Evolutionary conservation across 2,888 invertebrate species (phyloP).

Genomic region (Eupithecia dodoneata): DNA sequence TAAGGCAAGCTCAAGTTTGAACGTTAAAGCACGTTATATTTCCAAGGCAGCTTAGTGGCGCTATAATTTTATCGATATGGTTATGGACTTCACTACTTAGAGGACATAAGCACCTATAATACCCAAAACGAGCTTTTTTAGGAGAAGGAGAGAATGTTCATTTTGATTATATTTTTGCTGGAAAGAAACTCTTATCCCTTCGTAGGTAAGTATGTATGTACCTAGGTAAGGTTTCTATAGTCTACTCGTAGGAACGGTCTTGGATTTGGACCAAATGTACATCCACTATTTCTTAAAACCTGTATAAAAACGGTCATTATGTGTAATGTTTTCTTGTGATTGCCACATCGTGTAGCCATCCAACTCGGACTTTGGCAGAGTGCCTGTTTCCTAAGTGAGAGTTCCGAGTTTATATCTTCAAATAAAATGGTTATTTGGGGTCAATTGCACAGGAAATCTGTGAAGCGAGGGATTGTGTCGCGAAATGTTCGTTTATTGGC

Average conservation of each 20-base stretch:
- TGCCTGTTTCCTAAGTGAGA: constrained; percentile 48
- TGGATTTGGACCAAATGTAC: constrained; percentile 23
- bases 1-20: constrained; percentile 44
- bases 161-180: constrained; percentile 13
- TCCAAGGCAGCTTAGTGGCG: constrained; percentile 32
- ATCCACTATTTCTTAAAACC: constrained; percentile 36
- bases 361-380: constrained; percentile 45
- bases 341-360: constrained; percentile 40
- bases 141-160: constrained; percentile 7
- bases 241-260: neutral
- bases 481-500: constrained; percentile 42
- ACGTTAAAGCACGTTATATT: constrained; percentile 41
- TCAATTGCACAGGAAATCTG: constrained; percentile 47
- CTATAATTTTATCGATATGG: constrained; percentile 42
- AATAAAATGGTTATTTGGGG: constrained; percentile 47
- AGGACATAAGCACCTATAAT: constrained; percentile 26
- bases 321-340: constrained; percentile 45
- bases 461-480: constrained; percentile 42
- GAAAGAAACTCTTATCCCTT: constrained; percentile 9
- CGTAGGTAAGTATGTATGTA: neutral
- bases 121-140: constrained; percentile 26
- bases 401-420: constrained; percentile 47
- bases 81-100: constrained; percentile 32
- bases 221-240: neutral
- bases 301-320: constrained; percentile 46